These are phyloP conservation scores for Drosophila mayaguana DNA, from an alignment of 2,888 invertebrate species.

Conservation along the genomic window DNA sequence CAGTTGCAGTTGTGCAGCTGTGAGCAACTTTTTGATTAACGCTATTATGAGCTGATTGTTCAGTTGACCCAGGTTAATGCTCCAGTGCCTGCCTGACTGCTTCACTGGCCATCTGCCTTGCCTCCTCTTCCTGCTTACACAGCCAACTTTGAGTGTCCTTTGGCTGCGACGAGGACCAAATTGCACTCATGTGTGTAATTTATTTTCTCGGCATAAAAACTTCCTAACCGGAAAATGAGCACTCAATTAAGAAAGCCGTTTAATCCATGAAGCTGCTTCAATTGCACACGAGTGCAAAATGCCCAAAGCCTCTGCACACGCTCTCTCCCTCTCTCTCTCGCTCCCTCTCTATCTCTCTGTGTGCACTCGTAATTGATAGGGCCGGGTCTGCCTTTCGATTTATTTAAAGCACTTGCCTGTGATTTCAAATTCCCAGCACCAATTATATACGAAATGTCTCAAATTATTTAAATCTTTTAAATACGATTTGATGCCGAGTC, in stretches of 20 bases:
- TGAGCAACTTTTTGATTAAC: conserved; percentile 78
- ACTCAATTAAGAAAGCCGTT: conserved; percentile 79
- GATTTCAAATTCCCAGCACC: conserved; percentile 75
- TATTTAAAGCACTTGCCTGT: conserved; percentile 71
- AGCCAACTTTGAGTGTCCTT: conserved; percentile 37
- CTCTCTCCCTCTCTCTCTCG: background rate
- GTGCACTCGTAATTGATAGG: conserved; percentile 65
- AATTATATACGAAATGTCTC: conserved; percentile 63
- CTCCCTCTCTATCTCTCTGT: background rate
- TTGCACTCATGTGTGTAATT: conserved; percentile 81
- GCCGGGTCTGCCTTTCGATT: conserved; percentile 70
- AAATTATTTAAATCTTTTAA: conserved; percentile 33
- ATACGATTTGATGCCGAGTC: conserved; percentile 6
- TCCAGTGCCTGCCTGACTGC: conserved; percentile 36
- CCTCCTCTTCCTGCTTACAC: conserved; percentile 5
- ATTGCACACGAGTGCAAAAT: conserved; percentile 42
- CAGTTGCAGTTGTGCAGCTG: conserved; percentile 28
- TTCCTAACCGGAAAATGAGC: conserved; percentile 82
- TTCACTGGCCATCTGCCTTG: background rate
- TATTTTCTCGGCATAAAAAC: conserved; percentile 80
- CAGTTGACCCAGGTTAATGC: conserved; percentile 74
- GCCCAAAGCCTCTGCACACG: conserved; percentile 42
- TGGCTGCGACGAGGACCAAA: conserved; percentile 53
- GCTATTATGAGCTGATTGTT: conserved; percentile 80
- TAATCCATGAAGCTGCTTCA: conserved; percentile 70